Percentiles rank a stretch among this genome's conserved stretches.
Conservation (phyloP, 2,888 invertebrate genomes). For the Oscheius sp. region DNA sequence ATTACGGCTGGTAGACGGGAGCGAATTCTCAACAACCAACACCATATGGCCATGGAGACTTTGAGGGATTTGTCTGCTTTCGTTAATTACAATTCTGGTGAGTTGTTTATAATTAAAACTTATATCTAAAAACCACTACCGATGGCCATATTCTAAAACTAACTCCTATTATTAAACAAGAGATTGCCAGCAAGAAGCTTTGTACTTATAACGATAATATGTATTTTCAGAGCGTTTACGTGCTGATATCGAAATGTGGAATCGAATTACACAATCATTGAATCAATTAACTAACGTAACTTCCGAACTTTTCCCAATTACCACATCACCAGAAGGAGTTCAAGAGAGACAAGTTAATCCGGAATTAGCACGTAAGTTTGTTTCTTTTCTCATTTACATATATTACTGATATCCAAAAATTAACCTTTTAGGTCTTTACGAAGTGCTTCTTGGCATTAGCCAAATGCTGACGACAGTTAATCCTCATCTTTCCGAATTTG, state of each 20-base stretch:
- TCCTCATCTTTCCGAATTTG: not conserved
- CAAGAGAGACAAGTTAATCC: not conserved
- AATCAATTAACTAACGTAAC: not conserved
- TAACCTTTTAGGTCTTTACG: not conserved
- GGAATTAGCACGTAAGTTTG: constrained; percentile 2
- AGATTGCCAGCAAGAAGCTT: too few species aligned
- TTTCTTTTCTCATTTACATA: not conserved
- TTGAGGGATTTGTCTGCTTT: constrained; percentile 16
- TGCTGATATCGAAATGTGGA: constrained; percentile 5
- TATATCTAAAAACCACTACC: not conserved
- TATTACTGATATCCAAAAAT: too few species aligned
- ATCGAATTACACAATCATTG: not conserved
- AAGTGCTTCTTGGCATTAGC: not conserved
- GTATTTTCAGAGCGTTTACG: constrained; percentile 7
- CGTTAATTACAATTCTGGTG: constrained; percentile 8
- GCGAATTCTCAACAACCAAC: not conserved
- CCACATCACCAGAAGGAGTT: not conserved
- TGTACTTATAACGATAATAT: not conserved
- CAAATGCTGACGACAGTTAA: not conserved
- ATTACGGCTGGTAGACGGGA: not conserved
- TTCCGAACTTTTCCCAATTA: not conserved
- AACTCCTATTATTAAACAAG: too few species aligned
- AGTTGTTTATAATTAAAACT: not conserved
- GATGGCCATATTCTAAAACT: too few species aligned
- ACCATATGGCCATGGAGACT: constrained; percentile 14